These are phyloP conservation scores for human (Homo sapiens) DNA, from an alignment of 2,113 vertebrate species.

Conservation along the genomic window DNA sequence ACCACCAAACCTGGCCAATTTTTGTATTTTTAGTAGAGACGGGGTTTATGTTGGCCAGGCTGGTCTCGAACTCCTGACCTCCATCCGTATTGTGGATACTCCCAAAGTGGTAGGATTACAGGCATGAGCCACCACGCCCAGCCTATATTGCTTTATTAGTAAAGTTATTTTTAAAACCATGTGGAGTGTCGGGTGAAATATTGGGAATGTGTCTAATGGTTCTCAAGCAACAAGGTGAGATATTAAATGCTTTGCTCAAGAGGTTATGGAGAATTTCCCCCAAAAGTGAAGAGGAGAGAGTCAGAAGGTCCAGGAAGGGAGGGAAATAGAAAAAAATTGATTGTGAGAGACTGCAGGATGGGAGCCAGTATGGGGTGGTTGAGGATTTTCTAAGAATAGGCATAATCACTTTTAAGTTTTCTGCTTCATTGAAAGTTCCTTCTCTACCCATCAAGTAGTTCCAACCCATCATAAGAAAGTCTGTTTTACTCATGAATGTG, in stretches of 20 bases:
- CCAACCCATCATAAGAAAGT: background rate
- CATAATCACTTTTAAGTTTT: rapidly evolving
- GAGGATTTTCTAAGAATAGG: background rate
- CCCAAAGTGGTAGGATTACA: no score
- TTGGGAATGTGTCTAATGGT: background rate
- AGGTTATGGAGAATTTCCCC: background rate
- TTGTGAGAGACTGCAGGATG: no score
- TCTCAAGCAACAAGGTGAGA: background rate
- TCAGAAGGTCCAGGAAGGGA: background rate
- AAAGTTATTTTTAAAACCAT: background rate
- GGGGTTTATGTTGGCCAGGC: no score
- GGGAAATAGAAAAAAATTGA: rapidly evolving
- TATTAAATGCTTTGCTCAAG: background rate
- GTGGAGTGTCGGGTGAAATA: background rate
- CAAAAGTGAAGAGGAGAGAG: background rate
- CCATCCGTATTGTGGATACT: no score
- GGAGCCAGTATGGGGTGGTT: rapidly evolving
- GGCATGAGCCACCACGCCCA: no score
- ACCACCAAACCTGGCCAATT: no score
- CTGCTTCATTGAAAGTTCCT: background rate
- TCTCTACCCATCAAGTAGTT: background rate
- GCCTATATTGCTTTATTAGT: background rate
- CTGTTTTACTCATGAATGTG: background rate
- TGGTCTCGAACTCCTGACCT: no score
- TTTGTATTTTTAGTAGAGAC: no score